These are phyloP conservation scores for Hyposoter dolosus DNA, from an alignment of 2,888 invertebrate genomes.

Conservation along the genomic window DNA sequence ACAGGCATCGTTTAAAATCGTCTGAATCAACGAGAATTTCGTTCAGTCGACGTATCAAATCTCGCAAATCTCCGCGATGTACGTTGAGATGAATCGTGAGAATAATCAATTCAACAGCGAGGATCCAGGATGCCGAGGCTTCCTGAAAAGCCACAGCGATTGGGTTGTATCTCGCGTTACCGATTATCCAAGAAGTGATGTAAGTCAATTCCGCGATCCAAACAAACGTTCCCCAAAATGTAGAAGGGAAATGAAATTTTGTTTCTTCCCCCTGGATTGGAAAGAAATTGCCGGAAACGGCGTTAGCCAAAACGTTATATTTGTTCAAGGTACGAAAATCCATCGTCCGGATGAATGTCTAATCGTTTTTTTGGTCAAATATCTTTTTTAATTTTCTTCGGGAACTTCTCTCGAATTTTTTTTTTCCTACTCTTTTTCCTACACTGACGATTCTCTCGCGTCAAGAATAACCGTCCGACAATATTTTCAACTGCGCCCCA, in stretches of 20 bases:
- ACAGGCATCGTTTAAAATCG: slow-evolving; percentile 54
- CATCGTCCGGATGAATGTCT: slow-evolving; percentile 51
- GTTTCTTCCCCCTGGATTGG: slow-evolving; percentile 60
- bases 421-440: background rate
- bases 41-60: slow-evolving; percentile 71
- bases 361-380: background rate
- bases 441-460: background rate
- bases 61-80: slow-evolving; percentile 58
- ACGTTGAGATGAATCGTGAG: slow-evolving; percentile 67
- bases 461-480: slow-evolving; percentile 2
- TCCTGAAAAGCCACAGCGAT: slow-evolving; percentile 62
- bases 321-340: slow-evolving; percentile 69
- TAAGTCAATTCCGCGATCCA: slow-evolving; percentile 68
- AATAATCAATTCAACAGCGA: slow-evolving; percentile 68
- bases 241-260: slow-evolving; percentile 8
- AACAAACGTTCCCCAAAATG: slow-evolving; percentile 55
- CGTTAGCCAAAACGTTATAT: slow-evolving; percentile 70
- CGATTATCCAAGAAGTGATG: slow-evolving; percentile 32
- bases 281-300: slow-evolving; percentile 72
- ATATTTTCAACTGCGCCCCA: background rate
- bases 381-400: background rate
- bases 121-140: slow-evolving; percentile 61
- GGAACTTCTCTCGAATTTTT: background rate
- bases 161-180: slow-evolving; percentile 50
- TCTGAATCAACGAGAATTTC: slow-evolving; percentile 58